Base-by-base conservation (phyloP, 2,888 invertebrate genomes). In the Apotomis capreana region DNA sequence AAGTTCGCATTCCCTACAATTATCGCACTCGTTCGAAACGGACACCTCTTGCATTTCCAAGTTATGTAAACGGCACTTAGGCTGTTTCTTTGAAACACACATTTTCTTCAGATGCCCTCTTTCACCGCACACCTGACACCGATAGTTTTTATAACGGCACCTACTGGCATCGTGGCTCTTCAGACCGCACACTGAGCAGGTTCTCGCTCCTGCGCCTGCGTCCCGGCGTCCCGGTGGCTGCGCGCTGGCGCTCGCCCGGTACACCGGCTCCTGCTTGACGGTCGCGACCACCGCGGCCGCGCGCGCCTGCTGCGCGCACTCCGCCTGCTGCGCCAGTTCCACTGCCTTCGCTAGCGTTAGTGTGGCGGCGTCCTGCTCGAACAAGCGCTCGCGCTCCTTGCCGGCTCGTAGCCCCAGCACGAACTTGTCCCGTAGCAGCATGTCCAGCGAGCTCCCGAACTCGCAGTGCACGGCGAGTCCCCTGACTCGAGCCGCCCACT, bases 401-500 rank as follows among this genome's bases (percentile, higher is more conserved):
- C 74, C 73, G 13, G 54, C 9, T 4, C 59, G 57, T 59, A 76
- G 49, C n/a, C 76, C 76, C 9, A 76, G 58, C 46, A 74, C 68
- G 55, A 76, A 76, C 36, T 67, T 67, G 49, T 74, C 70, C 8
- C 5, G 6, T 1, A 76, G 44, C 9, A 58, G 13, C 59, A 65
- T 58, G 10, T 74, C 73, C 58, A 76, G 57, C 12, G 65, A 67
- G 13, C 51, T 36, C 26, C 74, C 75, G 52, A 76, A 76, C 4
- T 74, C 68, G 49, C 75, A 76, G 40, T 74, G 40, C 13, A 54
- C 63, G 9, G 76, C 76, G 8, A 76, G 70, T 12, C 76, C 74
- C 62, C 75, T 57, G 5, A 76, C 62, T 15, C 74, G 67, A 10
- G 70, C 78, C 49, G 74, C 76, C 76, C 76, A 79, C 5, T 76